Evolutionary conservation across 1,140 invertebrate genomes (phyloP), one percentile per base, ranked within the genome.

Genomic region (Psilanteris sp.): DNA sequence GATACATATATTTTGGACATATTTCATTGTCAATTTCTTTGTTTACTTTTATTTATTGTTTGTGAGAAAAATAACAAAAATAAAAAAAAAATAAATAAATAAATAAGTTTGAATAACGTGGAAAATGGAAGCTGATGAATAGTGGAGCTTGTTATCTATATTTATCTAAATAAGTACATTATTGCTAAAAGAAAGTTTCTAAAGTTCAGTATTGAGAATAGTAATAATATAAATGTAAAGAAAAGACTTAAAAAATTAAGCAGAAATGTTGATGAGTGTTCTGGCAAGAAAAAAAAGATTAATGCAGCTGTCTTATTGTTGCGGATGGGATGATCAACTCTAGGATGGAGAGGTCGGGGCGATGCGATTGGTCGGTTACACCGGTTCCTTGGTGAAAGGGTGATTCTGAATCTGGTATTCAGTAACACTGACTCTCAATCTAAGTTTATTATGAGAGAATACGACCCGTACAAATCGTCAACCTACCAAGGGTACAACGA

Each of bases 251-350:
- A 59, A 59, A 26, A 48, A 46, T 50, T 44, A 57, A 61, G 61
- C 70, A 75, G 76, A 75, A 67, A 52, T 71, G 67, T 67, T 72
- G 71, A 67, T 74, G 50, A 72, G 50, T 46, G 61, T 76, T 72
- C 46, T 72, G 57, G 67, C 73, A 78, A 77, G 71, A 71, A 81
- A 80, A 82, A 79, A 85, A 72, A 85, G 81, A 88, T 88, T 88
- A 88, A 88, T 85, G 85, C 84, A 87, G 84, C 84, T 87, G 84
- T 89, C 83, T 89, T 89, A 81, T 89, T 89, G 84, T 88, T 88
- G 83, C 87, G 86, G 86, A 87, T 84, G 86, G 86, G 84, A 86
- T 88, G 84, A 83, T 88, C 86, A 85, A 84, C 86, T 88, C 86
- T 89, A 89, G 87, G 86, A 89, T 72, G 82, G 83, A 84, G 84